Percentiles rank a stretch among this genome's conserved stretches.
These are phyloP conservation scores for Gibbula magus DNA, from an alignment of 2,888 invertebrate genomes.

Conservation along the genomic window DNA sequence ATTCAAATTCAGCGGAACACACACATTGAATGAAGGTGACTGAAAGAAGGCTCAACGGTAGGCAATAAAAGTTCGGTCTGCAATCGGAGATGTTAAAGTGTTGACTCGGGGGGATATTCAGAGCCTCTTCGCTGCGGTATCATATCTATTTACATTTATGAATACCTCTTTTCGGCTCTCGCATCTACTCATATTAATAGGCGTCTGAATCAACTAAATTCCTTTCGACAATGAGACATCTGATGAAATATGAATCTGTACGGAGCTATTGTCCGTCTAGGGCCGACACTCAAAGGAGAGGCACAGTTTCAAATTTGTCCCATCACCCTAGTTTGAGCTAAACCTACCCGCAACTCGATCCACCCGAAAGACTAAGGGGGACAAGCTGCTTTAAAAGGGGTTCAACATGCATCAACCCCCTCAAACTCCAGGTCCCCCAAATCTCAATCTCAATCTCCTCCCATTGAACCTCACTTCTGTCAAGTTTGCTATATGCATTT, in stretches of 20 bases:
- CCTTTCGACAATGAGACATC: background rate
- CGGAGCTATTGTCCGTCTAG: background rate
- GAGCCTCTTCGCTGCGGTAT: background rate
- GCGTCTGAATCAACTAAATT: constrained; percentile 8
- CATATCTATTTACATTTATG: constrained; percentile 22
- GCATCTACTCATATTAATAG: constrained; percentile 6
- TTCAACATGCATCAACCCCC: background rate
- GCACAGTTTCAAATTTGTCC: constrained; percentile 2
- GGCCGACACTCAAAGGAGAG: background rate
- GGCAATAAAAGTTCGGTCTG: background rate
- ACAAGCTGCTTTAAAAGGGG: background rate
- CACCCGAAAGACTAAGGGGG: background rate
- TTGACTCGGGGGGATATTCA: background rate
- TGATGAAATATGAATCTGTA: constrained; percentile 18
- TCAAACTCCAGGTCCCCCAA: background rate
- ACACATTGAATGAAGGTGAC: background rate
- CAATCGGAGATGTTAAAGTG: background rate
- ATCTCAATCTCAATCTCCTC: background rate
- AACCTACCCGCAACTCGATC: background rate
- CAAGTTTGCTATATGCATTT: too few species aligned
- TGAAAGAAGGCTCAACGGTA: background rate
- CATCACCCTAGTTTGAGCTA: background rate
- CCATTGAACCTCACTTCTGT: too few species aligned
- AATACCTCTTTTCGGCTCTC: constrained; percentile 2
- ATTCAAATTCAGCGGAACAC: constrained; percentile 21